Evolutionary conservation across 2,888 invertebrate genomes (phyloP).

Genomic region (Colostygia pectinataria): DNA sequence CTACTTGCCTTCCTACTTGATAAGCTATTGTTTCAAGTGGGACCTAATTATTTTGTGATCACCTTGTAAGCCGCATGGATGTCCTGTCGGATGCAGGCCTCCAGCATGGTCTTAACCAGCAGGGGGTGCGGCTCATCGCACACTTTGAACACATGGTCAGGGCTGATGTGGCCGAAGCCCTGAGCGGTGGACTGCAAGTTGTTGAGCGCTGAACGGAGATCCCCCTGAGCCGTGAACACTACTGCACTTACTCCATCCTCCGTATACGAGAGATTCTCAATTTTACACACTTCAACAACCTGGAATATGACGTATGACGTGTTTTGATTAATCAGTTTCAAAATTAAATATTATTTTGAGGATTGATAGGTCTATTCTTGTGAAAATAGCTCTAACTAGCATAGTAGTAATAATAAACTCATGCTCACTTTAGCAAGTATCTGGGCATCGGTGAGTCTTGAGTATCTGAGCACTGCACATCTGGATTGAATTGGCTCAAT

Average conservation of each 20-base stretch:
- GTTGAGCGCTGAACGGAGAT: constrained; percentile 98
- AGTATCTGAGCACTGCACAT: constrained; percentile 97
- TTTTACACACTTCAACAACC: constrained; percentile 71
- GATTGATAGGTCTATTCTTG: too few relatives aligned
- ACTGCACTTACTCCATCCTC: constrained; percentile 98
- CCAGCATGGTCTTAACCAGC: constrained; percentile 94
- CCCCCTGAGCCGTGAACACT: constrained; percentile 99
- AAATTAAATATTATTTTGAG: too few relatives aligned
- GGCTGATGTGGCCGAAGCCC: constrained; percentile 92
- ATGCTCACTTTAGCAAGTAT: constrained; percentile 88
- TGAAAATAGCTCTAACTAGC: too few relatives aligned
- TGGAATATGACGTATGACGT: constrained; percentile 30
- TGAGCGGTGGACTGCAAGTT: constrained; percentile 96
- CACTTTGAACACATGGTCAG: constrained; percentile 97
- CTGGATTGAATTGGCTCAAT: constrained; percentile 99
- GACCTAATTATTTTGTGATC: not conserved
- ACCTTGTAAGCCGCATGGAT: constrained; percentile 92
- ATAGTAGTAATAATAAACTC: too few relatives aligned
- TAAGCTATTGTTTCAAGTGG: too few relatives aligned
- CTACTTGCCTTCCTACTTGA: too few relatives aligned
- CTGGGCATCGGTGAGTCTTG: constrained; percentile 94
- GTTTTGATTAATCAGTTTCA: too few relatives aligned
- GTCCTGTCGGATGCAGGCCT: constrained; percentile 90
- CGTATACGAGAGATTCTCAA: constrained; percentile 87
- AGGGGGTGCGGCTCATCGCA: constrained; percentile 99